These are phyloP conservation scores for Terrapene triunguis DNA, from an alignment of 2,113 vertebrate species.

Conservation along the genomic window DNA sequence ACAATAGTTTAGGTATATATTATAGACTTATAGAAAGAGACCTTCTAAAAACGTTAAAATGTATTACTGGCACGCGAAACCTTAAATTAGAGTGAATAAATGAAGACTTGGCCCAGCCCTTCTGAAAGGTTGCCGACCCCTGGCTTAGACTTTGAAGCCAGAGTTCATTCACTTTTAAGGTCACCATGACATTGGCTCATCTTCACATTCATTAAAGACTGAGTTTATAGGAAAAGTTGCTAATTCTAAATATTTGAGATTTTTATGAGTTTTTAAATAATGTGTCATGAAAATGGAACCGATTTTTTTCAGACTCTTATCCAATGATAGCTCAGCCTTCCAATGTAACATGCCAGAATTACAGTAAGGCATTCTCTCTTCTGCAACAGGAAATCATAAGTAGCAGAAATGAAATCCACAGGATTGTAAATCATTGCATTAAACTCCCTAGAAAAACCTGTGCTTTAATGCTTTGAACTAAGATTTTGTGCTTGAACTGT, in stretches of 20 bases:
- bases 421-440: background rate
- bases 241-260: background rate
- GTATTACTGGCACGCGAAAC: too few relatives aligned
- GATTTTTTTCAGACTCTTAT: background rate
- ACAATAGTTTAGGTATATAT: too few relatives aligned
- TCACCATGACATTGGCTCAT: background rate
- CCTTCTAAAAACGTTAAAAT: too few relatives aligned
- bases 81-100: too few relatives aligned
- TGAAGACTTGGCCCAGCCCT: too few relatives aligned
- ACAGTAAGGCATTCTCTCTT: background rate
- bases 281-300: background rate
- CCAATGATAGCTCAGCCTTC: background rate
- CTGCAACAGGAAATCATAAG: background rate
- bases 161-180: background rate
- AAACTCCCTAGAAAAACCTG: background rate
- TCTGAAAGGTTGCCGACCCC: too few relatives aligned
- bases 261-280: background rate
- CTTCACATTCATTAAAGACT: fast-evolving
- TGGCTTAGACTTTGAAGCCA: background rate
- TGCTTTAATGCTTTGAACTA: background rate
- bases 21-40: too few relatives aligned
- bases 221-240: background rate
- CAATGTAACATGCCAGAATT: background rate
- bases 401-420: background rate
- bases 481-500: background rate